Evolutionary conservation across 1,140 invertebrate species (phyloP).

Genomic region (Drosophila kohkoa): DNA sequence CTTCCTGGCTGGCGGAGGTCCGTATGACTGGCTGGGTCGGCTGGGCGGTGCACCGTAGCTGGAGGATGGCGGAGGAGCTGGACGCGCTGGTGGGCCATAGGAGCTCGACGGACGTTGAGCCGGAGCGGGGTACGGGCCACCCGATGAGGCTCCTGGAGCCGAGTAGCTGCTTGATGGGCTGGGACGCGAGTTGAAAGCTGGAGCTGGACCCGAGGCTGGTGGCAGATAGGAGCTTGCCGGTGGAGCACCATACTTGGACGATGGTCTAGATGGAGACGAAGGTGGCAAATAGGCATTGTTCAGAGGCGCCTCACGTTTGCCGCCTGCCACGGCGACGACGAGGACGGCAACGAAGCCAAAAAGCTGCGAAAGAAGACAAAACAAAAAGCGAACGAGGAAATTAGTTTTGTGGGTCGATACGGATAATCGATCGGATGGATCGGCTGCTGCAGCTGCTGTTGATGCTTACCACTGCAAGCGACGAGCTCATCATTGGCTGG

Average conservation of each 20-base stretch:
- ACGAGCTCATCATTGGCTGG: conserved; percentile 45
- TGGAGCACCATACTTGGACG: conserved; percentile 67
- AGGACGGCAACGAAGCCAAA: conserved; percentile 65
- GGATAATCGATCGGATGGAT: not conserved
- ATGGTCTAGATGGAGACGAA: conserved; percentile 41
- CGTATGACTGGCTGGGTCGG: conserved; percentile 83
- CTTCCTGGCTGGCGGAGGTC: conserved; percentile 69
- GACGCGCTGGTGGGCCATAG: conserved; percentile 84
- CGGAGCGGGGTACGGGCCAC: conserved; percentile 79
- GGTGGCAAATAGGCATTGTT: conserved; percentile 70
- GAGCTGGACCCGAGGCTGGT: conserved; percentile 81
- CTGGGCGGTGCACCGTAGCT: conserved; percentile 83
- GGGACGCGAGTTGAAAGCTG: conserved; percentile 67
- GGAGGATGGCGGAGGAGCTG: conserved; percentile 82
- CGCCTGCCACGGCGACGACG: conserved; percentile 53
- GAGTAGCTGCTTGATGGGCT: conserved; percentile 85
- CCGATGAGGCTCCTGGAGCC: conserved; percentile 74
- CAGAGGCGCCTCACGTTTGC: conserved; percentile 72
- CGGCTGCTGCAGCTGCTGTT: not conserved
- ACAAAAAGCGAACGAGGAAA: conserved; percentile 54
- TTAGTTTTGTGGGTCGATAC: conserved; percentile 64
- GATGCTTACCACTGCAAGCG: conserved; percentile 58
- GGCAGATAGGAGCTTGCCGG: conserved; percentile 77
- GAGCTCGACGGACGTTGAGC: conserved; percentile 84
- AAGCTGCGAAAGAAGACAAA: conserved; percentile 49